Conservation (phyloP, 2,888 invertebrate species). For the Sericinus montela region DNA sequence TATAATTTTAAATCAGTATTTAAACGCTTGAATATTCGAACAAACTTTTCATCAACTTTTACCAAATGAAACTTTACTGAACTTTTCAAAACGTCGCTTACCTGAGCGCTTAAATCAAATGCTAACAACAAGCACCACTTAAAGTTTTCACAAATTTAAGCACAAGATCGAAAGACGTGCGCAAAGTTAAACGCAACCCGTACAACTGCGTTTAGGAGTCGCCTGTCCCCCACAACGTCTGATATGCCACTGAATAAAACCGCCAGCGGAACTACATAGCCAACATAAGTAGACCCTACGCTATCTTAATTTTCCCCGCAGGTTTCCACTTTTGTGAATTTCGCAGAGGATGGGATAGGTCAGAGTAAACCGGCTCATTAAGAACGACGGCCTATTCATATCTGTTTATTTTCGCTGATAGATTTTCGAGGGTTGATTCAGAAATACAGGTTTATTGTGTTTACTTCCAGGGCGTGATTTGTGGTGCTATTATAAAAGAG, state of each 20-base stretch:
- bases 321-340: neutral
- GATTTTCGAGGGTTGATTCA: conserved; percentile 10
- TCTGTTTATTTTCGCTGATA: conserved; percentile 13
- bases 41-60: too few species aligned
- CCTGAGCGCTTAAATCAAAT: conserved; percentile 5
- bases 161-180: neutral
- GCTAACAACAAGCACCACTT: conserved; percentile 5
- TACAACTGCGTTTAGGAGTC: neutral
- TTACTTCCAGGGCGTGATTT: neutral
- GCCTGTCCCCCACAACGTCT: neutral
- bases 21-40: too few species aligned
- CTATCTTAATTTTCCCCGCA: neutral
- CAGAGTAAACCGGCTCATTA: conserved; percentile 7
- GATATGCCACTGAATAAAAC: conserved; percentile 1
- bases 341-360: neutral
- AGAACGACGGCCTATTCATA: neutral
- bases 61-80: neutral
- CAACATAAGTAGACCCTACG: conserved; percentile 2
- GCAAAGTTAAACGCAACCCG: conserved; percentile 1
- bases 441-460: conserved; percentile 6
- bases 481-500: neutral
- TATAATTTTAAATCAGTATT: neutral
- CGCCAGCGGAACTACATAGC: neutral
- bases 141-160: neutral
- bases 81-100: neutral